Base-by-base conservation (phyloP, 2,888 invertebrate species). In the Xestia rhomboidea region DNA sequence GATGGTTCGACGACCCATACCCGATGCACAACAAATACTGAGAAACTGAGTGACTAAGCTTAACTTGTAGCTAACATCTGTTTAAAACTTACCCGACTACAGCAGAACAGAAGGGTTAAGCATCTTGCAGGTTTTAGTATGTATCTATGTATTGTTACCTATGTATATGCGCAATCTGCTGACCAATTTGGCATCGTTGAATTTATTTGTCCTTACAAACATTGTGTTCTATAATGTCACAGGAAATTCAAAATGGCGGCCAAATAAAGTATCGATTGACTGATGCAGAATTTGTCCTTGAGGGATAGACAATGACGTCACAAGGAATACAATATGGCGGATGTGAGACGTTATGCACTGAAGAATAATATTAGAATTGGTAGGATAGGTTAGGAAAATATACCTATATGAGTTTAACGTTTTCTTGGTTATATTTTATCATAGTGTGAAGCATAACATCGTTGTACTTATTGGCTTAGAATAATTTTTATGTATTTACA, bases 1-100 rank as follows among this genome's bases (percentile, higher is more conserved):
- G 49, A 38, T 68, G 70, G 88, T 82, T 86, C 87, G 75, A 49
- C 84, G 71, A 85, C 85, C 86, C 66, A 75, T 78, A 72, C 68
- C 60, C 71, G 68, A 73, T 64, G 71, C 64, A 73, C 69, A 66
- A 67, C 74, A 64, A 76, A 68, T 81, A 79, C 88, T 76, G 13
- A 83, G 87, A 84, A 88, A 77, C 57, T 38, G 63, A 46, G 41
- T 87, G 87, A 87, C 81, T 88, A 88, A 86, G 62, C 67, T 73
- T 68, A 38, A 72, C 73, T 70, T 85, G 30, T 64, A 73, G 62
- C 69, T 76, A 74, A 66, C 88, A 87, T 82, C 68, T 74, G 69
- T 68, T 57, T 66, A 49, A 68, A 69, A 38, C 3, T 46, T 81
- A 75, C 21, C 27, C 21, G 15, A 66, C 24, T 51, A 10, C 57